phyloP scores from a whole-genome alignment of 2,888 invertebrate genomes.

The Lypha dubia region DNA sequence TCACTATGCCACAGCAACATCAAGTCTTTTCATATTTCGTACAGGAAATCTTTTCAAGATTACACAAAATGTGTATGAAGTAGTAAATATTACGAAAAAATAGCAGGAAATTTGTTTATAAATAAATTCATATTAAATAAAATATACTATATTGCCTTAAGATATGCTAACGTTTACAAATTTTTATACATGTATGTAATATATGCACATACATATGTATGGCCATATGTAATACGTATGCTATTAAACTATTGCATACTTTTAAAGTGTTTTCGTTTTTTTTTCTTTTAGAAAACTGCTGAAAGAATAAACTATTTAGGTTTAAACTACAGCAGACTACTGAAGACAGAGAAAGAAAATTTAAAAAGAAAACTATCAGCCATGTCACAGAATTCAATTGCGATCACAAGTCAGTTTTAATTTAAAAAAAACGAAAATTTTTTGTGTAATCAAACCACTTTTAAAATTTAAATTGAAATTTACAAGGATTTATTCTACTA shows the following conservation, averaged over 20 bases:
- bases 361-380: not conserved
- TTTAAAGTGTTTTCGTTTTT: constrained; percentile 7
- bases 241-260: constrained; percentile 58
- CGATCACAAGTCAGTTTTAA: too few species aligned
- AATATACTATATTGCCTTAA: constrained; percentile 62
- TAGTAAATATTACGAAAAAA: constrained; percentile 33
- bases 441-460: too few species aligned
- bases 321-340: not conserved
- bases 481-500: too few species aligned
- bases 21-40: not conserved
- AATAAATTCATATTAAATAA: constrained; percentile 60
- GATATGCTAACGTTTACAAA: constrained; percentile 64
- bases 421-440: too few species aligned
- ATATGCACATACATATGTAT: too few species aligned
- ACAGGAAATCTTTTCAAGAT: constrained; percentile 29
- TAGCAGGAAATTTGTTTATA: constrained; percentile 61
- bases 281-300: not conserved
- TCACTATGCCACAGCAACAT: not conserved
- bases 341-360: not conserved
- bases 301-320: constrained; percentile 13
- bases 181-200: constrained; percentile 47
- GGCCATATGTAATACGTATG: not conserved
- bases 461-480: too few species aligned
- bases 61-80: constrained; percentile 17
- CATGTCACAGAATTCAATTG: too few species aligned